Evolutionary conservation across 2,797 vertebrate species (phyloP), one percentile per base, ranked within the genome.

Genomic region (Phoxinus dragarum): DNA sequence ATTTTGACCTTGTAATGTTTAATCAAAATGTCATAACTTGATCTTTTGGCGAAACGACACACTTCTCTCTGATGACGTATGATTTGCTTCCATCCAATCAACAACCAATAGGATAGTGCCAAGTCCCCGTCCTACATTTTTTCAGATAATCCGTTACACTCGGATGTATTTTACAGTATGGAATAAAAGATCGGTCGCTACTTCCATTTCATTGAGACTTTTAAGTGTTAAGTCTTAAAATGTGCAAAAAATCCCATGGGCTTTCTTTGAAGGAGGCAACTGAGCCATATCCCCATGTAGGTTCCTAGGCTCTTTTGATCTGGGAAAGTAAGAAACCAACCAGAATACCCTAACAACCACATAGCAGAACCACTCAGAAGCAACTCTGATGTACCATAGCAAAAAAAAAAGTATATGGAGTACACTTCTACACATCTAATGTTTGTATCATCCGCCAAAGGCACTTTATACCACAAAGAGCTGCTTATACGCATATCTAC

Each of bases 371-470:
- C 54, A 72, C 27, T 75, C 82, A 40, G 73, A 54, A 68, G 72
- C 34, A n/a, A n/a, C 47, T 69, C 47, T 40, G 47, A 40, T 54
- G 42, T 44, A 31, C 56, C 9, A 5, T 40, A 76, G 64, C 82
- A 7, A 59, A 68, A 27, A 68, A 27, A 31, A 56, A 40, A 42
- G 4, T 27, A 23, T 23, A 61, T 73, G 19, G 27, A 73, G 69
- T 31, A 27, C 64, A 47, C 74, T 7, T 67, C 64, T 44, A 31
- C 44, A 47, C 66, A 47, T 79, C 27, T 80, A 59, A 72, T 82
- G 82, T 52, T 71, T 81, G 49, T 40, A 69, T 78, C 74, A 78
- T 40, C 34, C 47, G 34, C 83, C 83, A 71, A 79, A 61, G 38
- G 54, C 74, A 59, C 66, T 71, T 78, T 69, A 34, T 36, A n/a